Evolutionary conservation across 2,888 invertebrate species (phyloP).

Genomic region (Nebria salina): DNA sequence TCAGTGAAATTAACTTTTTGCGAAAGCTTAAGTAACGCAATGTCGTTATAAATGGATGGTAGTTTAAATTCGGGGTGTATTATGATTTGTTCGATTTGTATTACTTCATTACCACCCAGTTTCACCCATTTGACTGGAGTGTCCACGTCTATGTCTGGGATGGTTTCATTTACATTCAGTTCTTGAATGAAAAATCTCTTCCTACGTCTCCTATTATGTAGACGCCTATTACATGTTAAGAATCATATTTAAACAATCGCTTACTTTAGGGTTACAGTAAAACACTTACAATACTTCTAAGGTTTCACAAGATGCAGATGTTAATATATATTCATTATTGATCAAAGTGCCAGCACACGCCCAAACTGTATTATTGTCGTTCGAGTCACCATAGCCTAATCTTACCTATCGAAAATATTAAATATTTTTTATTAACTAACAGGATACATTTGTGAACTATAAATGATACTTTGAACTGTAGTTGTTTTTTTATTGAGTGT

Average conservation of each 20-base stretch:
- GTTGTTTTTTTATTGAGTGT: too few relatives aligned
- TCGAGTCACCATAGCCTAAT: slow-evolving; percentile 21
- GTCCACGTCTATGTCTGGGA: neutral
- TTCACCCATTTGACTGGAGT: slow-evolving; percentile 30
- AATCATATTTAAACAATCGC: neutral
- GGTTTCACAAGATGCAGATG: slow-evolving; percentile 29
- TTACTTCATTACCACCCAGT: slow-evolving; percentile 20
- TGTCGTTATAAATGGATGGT: slow-evolving; percentile 26
- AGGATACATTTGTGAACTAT: neutral
- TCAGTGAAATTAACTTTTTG: slow-evolving; percentile 23
- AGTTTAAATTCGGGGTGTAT: slow-evolving; percentile 22
- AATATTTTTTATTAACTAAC: slow-evolving; percentile 18
- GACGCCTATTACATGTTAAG: neutral
- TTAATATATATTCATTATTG: slow-evolving; percentile 32
- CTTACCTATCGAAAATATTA: slow-evolving; percentile 28
- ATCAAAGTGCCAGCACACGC: slow-evolving; percentile 30
- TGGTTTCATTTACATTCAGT: neutral
- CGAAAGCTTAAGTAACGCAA: slow-evolving; percentile 24
- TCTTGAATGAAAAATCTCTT: neutral
- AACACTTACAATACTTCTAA: slow-evolving; percentile 32
- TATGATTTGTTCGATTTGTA: slow-evolving; percentile 22
- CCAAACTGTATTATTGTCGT: slow-evolving; percentile 13
- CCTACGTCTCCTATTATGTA: neutral
- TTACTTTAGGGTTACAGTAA: neutral
- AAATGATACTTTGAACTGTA: neutral